Evolutionary conservation across 1,140 invertebrate species (phyloP).

Genomic region (Drosophila tristis): DNA sequence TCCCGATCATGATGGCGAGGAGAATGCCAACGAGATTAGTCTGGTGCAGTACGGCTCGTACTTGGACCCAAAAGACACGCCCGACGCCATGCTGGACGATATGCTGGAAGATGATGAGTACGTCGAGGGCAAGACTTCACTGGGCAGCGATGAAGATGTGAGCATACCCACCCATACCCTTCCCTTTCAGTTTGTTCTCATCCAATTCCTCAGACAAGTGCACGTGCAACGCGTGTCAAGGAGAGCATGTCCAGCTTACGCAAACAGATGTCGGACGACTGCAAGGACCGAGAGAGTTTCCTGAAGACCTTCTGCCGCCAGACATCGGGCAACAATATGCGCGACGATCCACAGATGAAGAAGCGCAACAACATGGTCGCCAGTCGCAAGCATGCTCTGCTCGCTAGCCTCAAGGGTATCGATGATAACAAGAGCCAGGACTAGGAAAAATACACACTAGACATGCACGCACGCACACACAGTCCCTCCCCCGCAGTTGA

Average conservation of each 20-base stretch:
- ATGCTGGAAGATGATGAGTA: constrained; percentile 47
- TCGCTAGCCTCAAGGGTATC: constrained; percentile 88
- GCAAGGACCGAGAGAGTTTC: constrained; percentile 77
- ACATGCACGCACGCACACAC: constrained; percentile 2
- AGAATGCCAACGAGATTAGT: constrained; percentile 35
- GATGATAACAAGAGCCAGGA: constrained; percentile 84
- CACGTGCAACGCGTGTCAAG: constrained; percentile 55
- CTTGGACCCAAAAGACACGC: constrained; percentile 38
- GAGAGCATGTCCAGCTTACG: constrained; percentile 72
- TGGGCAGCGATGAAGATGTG: constrained; percentile 43
- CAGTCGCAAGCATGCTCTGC: constrained; percentile 86
- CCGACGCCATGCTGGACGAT: constrained; percentile 41
- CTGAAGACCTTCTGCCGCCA: constrained; percentile 78
- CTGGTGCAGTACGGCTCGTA: constrained; percentile 47
- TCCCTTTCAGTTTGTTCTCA: neutral
- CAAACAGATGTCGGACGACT: constrained; percentile 77
- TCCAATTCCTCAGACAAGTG: constrained; percentile 3
- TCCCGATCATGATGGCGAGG: constrained; percentile 34
- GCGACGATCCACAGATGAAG: constrained; percentile 63
- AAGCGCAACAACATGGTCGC: constrained; percentile 69
- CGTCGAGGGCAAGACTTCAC: constrained; percentile 36
- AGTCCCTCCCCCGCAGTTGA: constrained; percentile 27
- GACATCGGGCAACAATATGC: constrained; percentile 53
- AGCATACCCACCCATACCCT: neutral
- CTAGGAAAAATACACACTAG: constrained; percentile 29